Conservation (phyloP, 2,113 vertebrate species). For the Poicephalus meyeri region DNA sequence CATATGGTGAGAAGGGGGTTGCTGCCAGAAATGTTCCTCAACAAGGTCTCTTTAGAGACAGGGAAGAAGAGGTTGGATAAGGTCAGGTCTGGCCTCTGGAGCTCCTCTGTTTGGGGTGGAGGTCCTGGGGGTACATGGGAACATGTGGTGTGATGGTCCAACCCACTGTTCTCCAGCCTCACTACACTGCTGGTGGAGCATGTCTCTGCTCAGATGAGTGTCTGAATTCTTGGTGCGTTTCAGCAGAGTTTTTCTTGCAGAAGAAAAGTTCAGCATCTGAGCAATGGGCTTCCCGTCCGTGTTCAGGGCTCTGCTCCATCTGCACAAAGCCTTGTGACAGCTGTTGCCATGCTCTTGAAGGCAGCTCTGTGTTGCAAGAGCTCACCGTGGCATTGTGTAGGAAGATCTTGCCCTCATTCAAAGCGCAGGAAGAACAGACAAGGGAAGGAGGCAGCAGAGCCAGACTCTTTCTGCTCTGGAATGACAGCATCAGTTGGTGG, state of each 20-base stretch:
- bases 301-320: background rate
- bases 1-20: background rate
- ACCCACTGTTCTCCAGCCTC: accelerated
- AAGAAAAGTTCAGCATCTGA: background rate
- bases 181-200: background rate
- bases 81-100: background rate
- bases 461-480: background rate
- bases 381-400: background rate
- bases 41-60: background rate
- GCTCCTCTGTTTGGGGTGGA: background rate
- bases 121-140: background rate
- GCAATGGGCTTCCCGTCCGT: accelerated
- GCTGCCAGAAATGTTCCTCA: background rate
- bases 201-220: accelerated
- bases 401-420: background rate
- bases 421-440: accelerated
- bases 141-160: accelerated
- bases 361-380: background rate
- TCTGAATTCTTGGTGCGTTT: background rate
- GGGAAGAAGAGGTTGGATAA: background rate
- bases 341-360: background rate
- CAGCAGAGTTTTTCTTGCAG: background rate
- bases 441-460: background rate
- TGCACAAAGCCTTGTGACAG: accelerated
- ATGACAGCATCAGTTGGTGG: background rate